Conservation (phyloP, 2,797 vertebrate species). For the Halcyon smyrnensis region DNA sequence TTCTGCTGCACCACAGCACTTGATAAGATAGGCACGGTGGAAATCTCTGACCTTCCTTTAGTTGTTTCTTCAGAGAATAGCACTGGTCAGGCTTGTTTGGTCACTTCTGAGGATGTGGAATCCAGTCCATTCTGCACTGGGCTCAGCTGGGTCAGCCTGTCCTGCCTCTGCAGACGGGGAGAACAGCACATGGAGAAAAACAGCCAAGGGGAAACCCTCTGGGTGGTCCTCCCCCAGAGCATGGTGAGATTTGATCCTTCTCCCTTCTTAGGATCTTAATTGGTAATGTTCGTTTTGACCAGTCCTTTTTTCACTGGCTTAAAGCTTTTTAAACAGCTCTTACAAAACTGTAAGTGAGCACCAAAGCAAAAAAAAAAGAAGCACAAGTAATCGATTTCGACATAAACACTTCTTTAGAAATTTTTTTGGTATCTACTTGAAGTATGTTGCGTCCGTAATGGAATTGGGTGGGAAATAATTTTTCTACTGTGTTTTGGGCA, state of each 20-base stretch:
- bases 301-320: neutral
- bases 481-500: neutral
- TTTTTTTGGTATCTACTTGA: neutral
- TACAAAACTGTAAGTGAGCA: neutral
- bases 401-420: neutral
- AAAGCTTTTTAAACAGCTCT: neutral
- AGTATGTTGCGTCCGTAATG: neutral
- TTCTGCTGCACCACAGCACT: neutral
- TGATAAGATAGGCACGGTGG: neutral
- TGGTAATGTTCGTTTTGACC: neutral
- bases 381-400: neutral
- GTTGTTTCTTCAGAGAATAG: neutral
- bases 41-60: neutral
- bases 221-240: neutral
- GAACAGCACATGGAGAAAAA: fast-evolving
- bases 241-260: neutral
- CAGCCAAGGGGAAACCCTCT: neutral
- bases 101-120: neutral
- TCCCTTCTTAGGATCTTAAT: neutral
- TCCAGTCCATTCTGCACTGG: neutral
- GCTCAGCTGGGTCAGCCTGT: neutral
- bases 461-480: neutral
- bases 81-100: constrained; percentile 29
- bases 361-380: neutral
- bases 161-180: neutral